Percentiles rank a stretch among this genome's conserved stretches.
Conservation (phyloP, 2,797 vertebrate species). For the Leucoraja ocellata region DNA sequence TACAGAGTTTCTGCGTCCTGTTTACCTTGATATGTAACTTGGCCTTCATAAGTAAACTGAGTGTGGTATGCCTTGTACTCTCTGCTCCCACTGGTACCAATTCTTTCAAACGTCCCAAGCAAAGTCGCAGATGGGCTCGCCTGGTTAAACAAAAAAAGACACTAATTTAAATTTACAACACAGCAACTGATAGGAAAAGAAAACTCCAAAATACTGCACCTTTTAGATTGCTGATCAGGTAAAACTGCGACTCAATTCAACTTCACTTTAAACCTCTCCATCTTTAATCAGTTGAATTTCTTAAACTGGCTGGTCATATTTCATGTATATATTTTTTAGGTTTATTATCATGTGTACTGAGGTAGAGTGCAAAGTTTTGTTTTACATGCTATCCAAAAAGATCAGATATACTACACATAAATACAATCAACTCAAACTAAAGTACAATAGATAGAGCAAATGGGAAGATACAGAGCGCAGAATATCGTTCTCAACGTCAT, state of each 20-base stretch:
- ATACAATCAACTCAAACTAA: too few species aligned
- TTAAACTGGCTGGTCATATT: neutral
- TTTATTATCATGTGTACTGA: too few species aligned
- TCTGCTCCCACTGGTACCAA: conserved; percentile 80
- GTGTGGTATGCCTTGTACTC: conserved; percentile 78
- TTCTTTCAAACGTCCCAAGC: conserved; percentile 85
- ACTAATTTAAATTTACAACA: neutral
- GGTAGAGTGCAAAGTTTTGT: too few species aligned
- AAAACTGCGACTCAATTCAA: neutral
- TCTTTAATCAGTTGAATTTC: neutral
- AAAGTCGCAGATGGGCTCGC: conserved; percentile 80
- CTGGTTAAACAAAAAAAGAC: conserved; percentile 48
- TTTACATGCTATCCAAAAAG: too few species aligned
- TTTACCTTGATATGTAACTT: conserved; percentile 86
- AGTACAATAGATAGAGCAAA: too few species aligned
- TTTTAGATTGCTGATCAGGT: neutral
- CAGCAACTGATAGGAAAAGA: neutral
- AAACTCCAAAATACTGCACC: neutral
- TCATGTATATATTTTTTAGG: neutral
- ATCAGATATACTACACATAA: too few species aligned
- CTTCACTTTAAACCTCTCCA: neutral
- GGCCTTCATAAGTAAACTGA: conserved; percentile 84
- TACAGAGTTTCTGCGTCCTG: neutral
- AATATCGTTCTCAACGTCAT: too few species aligned
- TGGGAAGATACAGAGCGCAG: too few species aligned